phyloP scores from a whole-genome alignment of 2,888 invertebrate genomes.

The Cenopis cana region DNA sequence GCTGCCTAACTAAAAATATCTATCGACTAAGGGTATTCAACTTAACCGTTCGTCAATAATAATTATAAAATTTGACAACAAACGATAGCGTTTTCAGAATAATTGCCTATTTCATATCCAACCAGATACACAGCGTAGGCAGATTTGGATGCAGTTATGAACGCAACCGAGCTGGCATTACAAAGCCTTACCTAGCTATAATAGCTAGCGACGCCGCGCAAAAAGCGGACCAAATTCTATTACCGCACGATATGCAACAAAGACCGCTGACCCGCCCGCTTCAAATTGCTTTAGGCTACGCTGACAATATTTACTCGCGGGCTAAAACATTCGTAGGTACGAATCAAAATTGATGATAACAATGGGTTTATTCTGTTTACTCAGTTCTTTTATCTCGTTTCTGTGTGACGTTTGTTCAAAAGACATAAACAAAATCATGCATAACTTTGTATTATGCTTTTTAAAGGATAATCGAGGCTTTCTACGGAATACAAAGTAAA shows the following conservation, averaged over 20 bases:
- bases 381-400: conserved; percentile 33
- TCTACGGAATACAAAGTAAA: background rate
- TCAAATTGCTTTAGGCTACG: conserved; percentile 83
- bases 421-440: conserved; percentile 1
- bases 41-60: conserved; percentile 9
- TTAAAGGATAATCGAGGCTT: conserved; percentile 8
- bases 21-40: no score
- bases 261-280: conserved; percentile 78
- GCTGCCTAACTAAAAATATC: no score
- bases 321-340: conserved; percentile 64
- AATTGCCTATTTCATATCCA: conserved; percentile 67
- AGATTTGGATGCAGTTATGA: conserved; percentile 82
- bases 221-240: conserved; percentile 85
- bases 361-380: conserved; percentile 43
- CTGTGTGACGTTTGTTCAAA: conserved; percentile 21
- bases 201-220: conserved; percentile 64
- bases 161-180: conserved; percentile 80
- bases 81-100: conserved; percentile 46
- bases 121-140: conserved; percentile 63
- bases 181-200: conserved; percentile 63
- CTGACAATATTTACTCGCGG: conserved; percentile 78
- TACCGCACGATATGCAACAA: conserved; percentile 84
- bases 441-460: conserved; percentile 8
- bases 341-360: conserved; percentile 62
- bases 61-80: conserved; percentile 45